Evolutionary conservation across 1,140 invertebrate genomes (phyloP), one percentile per base, ranked within the genome.

Genomic region (Drosophila navojoa): DNA sequence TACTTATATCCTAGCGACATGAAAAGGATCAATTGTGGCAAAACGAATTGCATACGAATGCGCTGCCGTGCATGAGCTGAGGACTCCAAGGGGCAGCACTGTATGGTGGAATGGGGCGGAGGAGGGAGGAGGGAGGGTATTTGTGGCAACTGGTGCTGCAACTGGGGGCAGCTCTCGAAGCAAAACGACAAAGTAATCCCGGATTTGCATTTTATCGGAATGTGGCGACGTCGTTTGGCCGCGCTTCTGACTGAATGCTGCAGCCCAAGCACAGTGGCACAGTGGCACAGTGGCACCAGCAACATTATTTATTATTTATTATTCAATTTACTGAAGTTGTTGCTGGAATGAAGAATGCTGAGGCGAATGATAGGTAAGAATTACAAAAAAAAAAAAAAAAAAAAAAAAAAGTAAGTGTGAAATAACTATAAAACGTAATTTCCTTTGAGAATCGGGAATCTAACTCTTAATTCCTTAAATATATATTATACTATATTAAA

Each of bases 11-110:
- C 84, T 78, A 89, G 84, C 85, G 84, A 89, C 84, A 89, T 89
- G 84, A 89, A 89, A 89, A 89, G 84, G 84, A 89, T 89, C 84
- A 89, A 89, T 89, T 89, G 84, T 89, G 84, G 84, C 85, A 90
- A 89, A 89, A 89, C 84, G 84, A 89, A 89, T 89, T 89, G 84
- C 84, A 89, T 89, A 89, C 84, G 84, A 89, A 89, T 89, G 84
- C 79, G 76, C 81, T 79, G 66, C 57, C 63, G 74, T 68, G 78
- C 73, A 74, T 68, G 58, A 61, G 63, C 16, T 57, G 61, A 38
- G 35, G 35, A 38, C 35, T 38, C 35, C 35, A 19, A 25, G 22
- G 44, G 5, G 25, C 10, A 15, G 15, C 1, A 44, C 13, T 22
- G 22, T 1, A 10, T 10, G 25, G 32, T n/a, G 15, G 13, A 9